Conservation (phyloP, 2,113 vertebrate genomes). For the Indicator maculatus region DNA sequence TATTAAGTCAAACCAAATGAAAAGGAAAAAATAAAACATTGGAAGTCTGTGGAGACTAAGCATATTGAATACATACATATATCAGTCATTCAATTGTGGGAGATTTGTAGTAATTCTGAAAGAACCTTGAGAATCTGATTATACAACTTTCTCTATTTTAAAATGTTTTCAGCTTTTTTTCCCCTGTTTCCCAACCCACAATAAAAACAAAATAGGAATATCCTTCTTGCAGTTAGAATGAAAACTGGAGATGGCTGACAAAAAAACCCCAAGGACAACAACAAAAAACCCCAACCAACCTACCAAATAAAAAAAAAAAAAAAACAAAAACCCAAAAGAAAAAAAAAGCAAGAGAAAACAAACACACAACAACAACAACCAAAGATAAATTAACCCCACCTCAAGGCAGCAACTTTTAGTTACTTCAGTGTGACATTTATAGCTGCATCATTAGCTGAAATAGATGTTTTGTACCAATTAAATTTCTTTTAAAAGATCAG, state of each 20-base stretch:
- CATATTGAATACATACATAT: neutral
- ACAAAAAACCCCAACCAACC: too few relatives aligned
- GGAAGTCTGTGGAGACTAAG: neutral
- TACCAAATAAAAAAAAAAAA: too few relatives aligned
- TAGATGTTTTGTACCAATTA: neutral
- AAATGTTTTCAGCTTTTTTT: neutral
- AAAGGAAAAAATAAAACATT: neutral
- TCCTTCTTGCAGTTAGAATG: neutral
- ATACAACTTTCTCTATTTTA: neutral
- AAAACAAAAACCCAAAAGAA: too few relatives aligned
- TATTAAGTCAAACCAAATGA: neutral
- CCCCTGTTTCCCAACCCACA: neutral
- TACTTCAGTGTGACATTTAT: neutral
- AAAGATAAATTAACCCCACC: neutral
- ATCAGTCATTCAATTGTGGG: neutral
- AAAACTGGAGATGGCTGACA: neutral
- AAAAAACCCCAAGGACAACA: neutral
- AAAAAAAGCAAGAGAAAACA: too few relatives aligned
- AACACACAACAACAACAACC: too few relatives aligned
- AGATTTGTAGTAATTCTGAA: neutral
- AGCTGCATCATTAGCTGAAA: neutral
- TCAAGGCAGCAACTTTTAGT: neutral
- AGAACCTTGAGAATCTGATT: neutral
- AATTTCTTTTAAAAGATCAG: too few relatives aligned
- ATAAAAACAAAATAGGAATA: neutral